Percentiles rank a stretch among this genome's conserved stretches.
phyloP scores from a whole-genome alignment of 1,140 invertebrate genomes.

The Drosophila funebris region DNA sequence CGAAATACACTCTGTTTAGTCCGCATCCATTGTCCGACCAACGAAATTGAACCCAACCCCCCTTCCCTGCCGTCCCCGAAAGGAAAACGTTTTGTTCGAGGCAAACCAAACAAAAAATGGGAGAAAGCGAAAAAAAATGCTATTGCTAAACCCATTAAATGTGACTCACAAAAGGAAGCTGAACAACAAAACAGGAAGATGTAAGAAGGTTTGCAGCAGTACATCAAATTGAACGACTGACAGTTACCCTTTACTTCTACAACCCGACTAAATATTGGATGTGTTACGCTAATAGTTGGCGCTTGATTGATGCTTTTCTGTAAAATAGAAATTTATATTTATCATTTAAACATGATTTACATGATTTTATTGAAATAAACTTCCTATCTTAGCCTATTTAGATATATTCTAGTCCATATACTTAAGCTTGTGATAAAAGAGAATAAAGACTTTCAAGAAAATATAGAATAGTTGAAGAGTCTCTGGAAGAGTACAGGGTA shows the following conservation, averaged over 20 bases:
- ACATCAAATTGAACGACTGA: neutral
- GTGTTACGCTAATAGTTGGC: too few relatives aligned
- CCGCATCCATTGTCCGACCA: slow-evolving; percentile 28
- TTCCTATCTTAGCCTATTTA: too few relatives aligned
- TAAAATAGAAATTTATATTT: neutral
- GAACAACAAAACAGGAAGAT: slow-evolving; percentile 6
- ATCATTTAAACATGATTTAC: too few relatives aligned
- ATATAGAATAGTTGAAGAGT: too few relatives aligned
- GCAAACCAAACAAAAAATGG: slow-evolving; percentile 25
- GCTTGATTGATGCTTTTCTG: neutral
- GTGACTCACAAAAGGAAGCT: slow-evolving; percentile 46
- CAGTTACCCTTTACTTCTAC: neutral
- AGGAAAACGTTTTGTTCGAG: slow-evolving; percentile 47
- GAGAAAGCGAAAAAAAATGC: slow-evolving; percentile 9
- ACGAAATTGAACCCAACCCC: slow-evolving; percentile 39
- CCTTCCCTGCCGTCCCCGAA: too few relatives aligned
- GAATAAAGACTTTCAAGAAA: too few relatives aligned
- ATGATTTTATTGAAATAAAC: too few relatives aligned
- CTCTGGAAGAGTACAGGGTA: too few relatives aligned
- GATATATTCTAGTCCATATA: too few relatives aligned
- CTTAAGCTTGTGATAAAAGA: too few relatives aligned
- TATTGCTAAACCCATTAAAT: slow-evolving; percentile 71
- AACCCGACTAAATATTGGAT: too few relatives aligned
- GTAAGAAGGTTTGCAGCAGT: neutral
- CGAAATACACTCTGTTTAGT: neutral